These are phyloP conservation scores for Aquatica leii DNA, from an alignment of 2,888 invertebrate genomes.

Conservation along the genomic window DNA sequence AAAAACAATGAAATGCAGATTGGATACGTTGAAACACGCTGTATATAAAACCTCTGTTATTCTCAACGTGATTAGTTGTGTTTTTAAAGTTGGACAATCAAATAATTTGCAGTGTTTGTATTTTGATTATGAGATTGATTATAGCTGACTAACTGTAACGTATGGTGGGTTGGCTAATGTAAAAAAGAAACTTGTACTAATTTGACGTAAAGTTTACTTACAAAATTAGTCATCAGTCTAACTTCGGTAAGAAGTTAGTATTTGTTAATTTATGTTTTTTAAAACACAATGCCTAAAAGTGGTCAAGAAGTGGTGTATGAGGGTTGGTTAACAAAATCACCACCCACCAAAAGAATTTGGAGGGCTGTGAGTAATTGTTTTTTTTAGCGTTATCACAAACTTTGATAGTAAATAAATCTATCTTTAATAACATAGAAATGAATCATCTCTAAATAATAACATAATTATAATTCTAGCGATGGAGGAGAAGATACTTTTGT, in stretches of 20 bases:
- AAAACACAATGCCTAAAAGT: constrained; percentile 59
- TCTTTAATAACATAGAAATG: constrained; percentile 21
- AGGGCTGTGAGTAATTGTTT: constrained; percentile 80
- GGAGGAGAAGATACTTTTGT: constrained; percentile 95
- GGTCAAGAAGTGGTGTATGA: constrained; percentile 81
- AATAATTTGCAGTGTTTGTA: too few relatives aligned
- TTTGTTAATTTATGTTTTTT: constrained; percentile 15
- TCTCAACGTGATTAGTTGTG: too few relatives aligned
- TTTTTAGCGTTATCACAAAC: constrained; percentile 17
- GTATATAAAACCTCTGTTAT: too few relatives aligned
- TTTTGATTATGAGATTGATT: too few relatives aligned
- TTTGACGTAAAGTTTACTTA: constrained; percentile 26
- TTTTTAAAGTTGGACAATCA: too few relatives aligned
- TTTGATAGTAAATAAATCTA: constrained; percentile 32
- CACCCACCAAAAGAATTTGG: constrained; percentile 91
- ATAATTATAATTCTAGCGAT: constrained; percentile 72
- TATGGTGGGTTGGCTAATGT: constrained; percentile 32
- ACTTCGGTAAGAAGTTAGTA: not conserved
- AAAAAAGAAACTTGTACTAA: constrained; percentile 21
- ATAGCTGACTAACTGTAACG: constrained; percentile 15
- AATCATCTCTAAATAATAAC: constrained; percentile 14
- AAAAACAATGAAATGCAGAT: too few relatives aligned
- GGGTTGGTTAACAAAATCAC: constrained; percentile 96
- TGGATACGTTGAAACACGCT: too few relatives aligned
- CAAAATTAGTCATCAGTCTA: constrained; percentile 29